Conservation (phyloP, 2,888 invertebrate species). For the Mamestra brassicae region DNA sequence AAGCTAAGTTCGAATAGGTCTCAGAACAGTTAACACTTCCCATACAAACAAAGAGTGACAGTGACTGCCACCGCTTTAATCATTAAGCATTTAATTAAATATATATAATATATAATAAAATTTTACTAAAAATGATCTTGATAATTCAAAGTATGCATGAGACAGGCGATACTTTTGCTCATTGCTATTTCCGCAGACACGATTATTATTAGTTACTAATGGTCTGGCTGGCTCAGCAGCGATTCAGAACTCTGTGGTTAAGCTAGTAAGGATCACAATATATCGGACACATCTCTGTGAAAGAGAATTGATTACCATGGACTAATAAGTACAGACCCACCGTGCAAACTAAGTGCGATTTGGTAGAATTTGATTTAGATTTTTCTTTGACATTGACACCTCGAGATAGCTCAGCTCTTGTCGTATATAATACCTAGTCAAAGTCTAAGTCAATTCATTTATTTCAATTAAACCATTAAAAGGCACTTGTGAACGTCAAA, state of each 20-base stretch:
- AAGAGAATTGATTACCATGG: neutral
- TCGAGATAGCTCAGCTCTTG: neutral
- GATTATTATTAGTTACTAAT: neutral
- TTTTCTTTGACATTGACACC: neutral
- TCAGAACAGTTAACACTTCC: no score
- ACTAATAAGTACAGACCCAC: neutral
- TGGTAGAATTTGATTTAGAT: neutral
- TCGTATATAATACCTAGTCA: no score
- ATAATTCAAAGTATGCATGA: no score
- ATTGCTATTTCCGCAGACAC: neutral
- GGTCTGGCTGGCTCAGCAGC: neutral
- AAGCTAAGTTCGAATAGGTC: no score
- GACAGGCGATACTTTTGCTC: neutral
- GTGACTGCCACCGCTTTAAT: no score
- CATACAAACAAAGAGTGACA: no score
- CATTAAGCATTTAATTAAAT: no score
- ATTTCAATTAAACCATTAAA: no score
- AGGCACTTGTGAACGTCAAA: no score
- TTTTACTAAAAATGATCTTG: no score
- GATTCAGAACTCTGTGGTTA: neutral
- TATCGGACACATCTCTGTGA: neutral
- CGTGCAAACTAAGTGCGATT: neutral
- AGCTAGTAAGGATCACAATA: neutral
- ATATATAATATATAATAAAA: no score
- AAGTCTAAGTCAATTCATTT: no score